Evolutionary conservation across 2,797 vertebrate species (phyloP), one percentile per base, ranked within the genome.

Genomic region (Gymnopithys bicolor): DNA sequence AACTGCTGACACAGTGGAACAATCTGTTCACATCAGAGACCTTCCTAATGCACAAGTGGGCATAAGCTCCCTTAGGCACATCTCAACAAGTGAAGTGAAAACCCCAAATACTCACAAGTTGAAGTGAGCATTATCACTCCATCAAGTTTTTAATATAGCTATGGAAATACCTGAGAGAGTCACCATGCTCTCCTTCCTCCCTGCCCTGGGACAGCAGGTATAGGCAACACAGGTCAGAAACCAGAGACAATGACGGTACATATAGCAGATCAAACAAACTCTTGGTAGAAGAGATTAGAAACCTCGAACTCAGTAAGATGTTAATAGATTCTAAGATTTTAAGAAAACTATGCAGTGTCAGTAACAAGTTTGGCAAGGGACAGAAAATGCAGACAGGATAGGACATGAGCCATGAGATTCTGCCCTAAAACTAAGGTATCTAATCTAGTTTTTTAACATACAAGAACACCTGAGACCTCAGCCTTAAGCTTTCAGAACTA

Each of bases 181-280:
- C 14, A 23, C 41, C 14, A 11, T 60, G 27, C 28, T 60, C 19
- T 51, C 35, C 48, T 37, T 62, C 49, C 64, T 70, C 45, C 41
- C 19, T 60, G 10, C 12, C 1, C 28, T 41, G 48, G 7, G 35
- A 82, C 16, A 11, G 24, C 7, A 13, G 28, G 28, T 2, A 0
- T 33, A 27, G n/a, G 52, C 23, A 88, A 45, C 2, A 9, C 3
- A 9, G 39, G 25, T 35, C 59, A 37, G 19, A 32, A 68, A 51
- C 39, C 51, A 32, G 37, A 33, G 28, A 23, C 4, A 6, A 33
- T 2, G 35, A 7, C 5, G 10, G n/a, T 13, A 84, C 14, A 8
- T 24, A 25, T 35, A 67, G 30, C n/a, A 62, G 63, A 62, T 37
- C n/a, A n/a, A 35, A 21, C 12, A n/a, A 35, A 21, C 12, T 58